These are phyloP conservation scores for Sinocyclocheilus grahami DNA, from an alignment of 2,113 vertebrate genomes.

Conservation along the genomic window DNA sequence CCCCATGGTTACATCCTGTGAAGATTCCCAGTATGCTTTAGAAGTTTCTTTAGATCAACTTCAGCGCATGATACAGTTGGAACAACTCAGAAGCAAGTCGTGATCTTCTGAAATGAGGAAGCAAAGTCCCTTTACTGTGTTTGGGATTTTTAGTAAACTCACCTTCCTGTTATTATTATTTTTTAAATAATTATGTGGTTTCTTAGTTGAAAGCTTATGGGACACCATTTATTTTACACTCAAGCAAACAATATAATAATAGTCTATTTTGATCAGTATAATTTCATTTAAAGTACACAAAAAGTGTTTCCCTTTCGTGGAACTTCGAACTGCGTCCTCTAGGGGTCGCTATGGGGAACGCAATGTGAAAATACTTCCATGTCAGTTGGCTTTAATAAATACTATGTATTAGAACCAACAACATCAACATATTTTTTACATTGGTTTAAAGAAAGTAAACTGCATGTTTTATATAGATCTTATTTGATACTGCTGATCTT, in stretches of 20 bases:
- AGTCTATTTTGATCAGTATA: background rate
- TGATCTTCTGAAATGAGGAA: background rate
- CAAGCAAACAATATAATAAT: background rate
- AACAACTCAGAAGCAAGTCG: background rate
- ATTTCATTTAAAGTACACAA: too few species aligned
- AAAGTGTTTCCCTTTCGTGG: too few species aligned
- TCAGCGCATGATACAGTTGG: background rate
- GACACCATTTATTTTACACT: background rate
- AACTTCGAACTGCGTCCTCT: too few species aligned
- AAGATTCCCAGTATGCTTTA: conserved; percentile 7
- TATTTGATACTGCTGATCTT: too few species aligned
- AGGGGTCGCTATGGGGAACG: too few species aligned
- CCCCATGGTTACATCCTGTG: background rate
- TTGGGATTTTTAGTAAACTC: background rate
- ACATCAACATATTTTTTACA: too few species aligned
- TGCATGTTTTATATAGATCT: too few species aligned
- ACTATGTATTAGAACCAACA: too few species aligned
- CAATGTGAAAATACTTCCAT: too few species aligned
- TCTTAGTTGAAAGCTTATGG: background rate
- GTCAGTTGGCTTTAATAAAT: too few species aligned
- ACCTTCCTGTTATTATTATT: background rate
- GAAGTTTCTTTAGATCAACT: conserved; percentile 27
- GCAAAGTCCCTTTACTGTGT: background rate
- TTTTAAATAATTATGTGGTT: background rate
- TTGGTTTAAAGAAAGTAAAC: too few species aligned